Conservation (phyloP, 2,888 invertebrate genomes). For the Ornithoptera alexandrae region DNA sequence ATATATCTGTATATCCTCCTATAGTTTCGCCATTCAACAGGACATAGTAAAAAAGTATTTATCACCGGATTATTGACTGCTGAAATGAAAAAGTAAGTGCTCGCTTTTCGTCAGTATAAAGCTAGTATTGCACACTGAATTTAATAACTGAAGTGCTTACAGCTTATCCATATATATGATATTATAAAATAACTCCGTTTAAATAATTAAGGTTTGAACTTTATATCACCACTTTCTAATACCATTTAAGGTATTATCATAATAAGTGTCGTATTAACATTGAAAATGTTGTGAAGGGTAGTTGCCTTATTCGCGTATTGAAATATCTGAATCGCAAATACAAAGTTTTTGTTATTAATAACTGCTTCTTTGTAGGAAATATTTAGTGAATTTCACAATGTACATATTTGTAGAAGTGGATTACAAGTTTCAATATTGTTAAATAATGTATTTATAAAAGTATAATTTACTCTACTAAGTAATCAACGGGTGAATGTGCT, state of each 20-base stretch:
- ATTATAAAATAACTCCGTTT: not conserved
- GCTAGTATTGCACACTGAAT: not conserved
- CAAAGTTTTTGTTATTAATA: too few relatives aligned
- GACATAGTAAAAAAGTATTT: conserved; percentile 1
- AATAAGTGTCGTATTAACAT: not conserved
- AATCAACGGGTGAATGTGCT: not conserved
- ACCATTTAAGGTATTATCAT: not conserved
- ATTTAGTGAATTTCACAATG: too few relatives aligned
- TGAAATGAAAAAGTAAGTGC: conserved; percentile 1
- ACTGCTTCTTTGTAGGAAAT: too few relatives aligned
- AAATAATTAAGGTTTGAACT: not conserved
- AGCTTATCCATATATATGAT: not conserved
- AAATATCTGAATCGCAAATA: not conserved
- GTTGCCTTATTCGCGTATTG: not conserved
- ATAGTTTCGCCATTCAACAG: not conserved
- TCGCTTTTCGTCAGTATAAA: not conserved
- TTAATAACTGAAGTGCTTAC: conserved; percentile 5
- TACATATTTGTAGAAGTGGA: too few relatives aligned
- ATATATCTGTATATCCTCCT: not conserved
- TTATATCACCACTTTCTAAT: not conserved
- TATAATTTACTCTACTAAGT: too few relatives aligned
- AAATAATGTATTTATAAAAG: not conserved
- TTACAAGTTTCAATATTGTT: too few relatives aligned
- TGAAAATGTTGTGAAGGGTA: not conserved
- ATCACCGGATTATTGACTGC: not conserved